Base-by-base conservation (phyloP, 92 coral and sea anemone species). In the Epizoanthus fatuus region DNA sequence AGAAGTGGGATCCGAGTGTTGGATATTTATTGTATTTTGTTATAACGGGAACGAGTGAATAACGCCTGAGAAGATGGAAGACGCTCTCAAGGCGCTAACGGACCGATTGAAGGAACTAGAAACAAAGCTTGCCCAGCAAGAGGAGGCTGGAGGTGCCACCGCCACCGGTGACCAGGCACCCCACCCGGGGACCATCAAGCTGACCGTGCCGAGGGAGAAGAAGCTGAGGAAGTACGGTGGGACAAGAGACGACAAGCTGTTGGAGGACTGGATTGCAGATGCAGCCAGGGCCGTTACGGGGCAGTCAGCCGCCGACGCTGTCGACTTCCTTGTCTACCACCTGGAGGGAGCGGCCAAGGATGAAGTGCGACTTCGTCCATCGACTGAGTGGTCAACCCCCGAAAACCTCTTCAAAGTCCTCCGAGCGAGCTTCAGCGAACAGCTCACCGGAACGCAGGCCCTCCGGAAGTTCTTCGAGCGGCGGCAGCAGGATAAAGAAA, bases 261-360 rank as follows among this genome's bases (percentile, higher is more conserved):
- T 81, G 19, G 88, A 88, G 25, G 88, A 81, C 70, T 88, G 91
- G 91, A 88, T 81, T 4, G 59, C 87, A 2, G 88, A 88, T 39
- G 88, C 91, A 0, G 17, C 73, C 71, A 81, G 91, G 13, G 91
- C 91, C 16, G 69, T 87, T 17, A 47, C 29, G 60, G 87, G 85
- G 4, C 88, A 69, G 39, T 2, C 82, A 11, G 91, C 71, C 1
- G 76, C 62, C n/a, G 87, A 87, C 69, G 87, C 77, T 1, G 83
- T 81, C 11, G 91, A 81, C 72, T 56, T 71, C 62, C 75, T 88
- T 77, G 17, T 87, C 45, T 89, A 52, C 72, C 92, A 89, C 89
- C 77, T 89, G 64, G 92, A 89, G 54, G 89, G 89, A 17, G 91
- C 55, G 29, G 91, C 91, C n/a, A 81, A 81, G 76, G 86, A 87